These are phyloP conservation scores for Chromis chromis DNA, from an alignment of 2,797 vertebrate genomes.

Conservation along the genomic window DNA sequence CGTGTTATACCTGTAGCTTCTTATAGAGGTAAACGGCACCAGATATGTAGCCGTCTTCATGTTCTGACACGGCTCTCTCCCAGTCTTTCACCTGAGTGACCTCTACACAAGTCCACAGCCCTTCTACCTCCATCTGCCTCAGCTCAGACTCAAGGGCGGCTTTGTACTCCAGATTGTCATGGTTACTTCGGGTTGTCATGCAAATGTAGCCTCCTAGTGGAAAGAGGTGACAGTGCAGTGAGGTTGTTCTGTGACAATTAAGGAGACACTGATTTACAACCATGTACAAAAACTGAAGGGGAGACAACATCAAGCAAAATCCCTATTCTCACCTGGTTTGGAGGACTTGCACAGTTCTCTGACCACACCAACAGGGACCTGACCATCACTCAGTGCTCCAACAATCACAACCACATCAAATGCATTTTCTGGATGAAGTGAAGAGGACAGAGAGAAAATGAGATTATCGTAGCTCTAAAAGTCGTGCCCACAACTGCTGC, in stretches of 20 bases:
- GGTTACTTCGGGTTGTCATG: constrained; percentile 90
- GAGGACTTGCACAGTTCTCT: constrained; percentile 86
- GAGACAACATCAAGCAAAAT: not conserved
- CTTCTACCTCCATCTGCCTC: constrained; percentile 80
- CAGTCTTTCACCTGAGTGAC: constrained; percentile 84
- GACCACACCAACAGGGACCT: constrained; percentile 82
- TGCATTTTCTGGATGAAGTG: constrained; percentile 62
- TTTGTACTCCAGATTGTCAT: constrained; percentile 87
- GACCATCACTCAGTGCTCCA: constrained; percentile 87
- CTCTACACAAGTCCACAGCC: constrained; percentile 82
- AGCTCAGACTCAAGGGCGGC: constrained; percentile 80
- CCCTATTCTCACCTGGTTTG: constrained; percentile 85
- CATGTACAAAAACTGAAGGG: not conserved
- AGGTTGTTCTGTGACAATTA: not conserved
- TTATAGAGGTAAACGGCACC: constrained; percentile 78
- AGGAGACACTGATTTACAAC: not conserved
- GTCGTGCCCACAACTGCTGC: not conserved
- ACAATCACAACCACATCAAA: constrained; percentile 89
- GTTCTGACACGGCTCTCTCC: constrained; percentile 86
- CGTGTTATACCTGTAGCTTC: constrained; percentile 36
- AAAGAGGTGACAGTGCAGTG: not conserved
- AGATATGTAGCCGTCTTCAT: constrained; percentile 86
- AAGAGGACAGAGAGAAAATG: not conserved
- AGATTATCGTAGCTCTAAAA: not conserved
- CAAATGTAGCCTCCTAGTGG: constrained; percentile 90